These are phyloP conservation scores for Cyclopterus lumpus DNA, from an alignment of 2,797 vertebrate species.

Conservation along the genomic window DNA sequence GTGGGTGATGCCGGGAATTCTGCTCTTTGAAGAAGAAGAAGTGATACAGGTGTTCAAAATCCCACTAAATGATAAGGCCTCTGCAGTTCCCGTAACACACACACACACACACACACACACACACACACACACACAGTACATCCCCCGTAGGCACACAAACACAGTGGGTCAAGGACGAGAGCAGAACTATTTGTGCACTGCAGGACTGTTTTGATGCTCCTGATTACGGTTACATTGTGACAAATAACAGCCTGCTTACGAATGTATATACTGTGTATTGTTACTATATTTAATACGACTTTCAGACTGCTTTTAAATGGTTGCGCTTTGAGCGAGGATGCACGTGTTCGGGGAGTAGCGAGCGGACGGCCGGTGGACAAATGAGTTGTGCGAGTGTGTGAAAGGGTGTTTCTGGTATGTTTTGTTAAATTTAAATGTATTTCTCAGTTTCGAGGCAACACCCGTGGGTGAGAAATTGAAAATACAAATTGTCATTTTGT, in stretches of 20 bases:
- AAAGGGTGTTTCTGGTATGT: background rate
- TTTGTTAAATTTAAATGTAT: background rate
- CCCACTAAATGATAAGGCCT: constrained; percentile 84
- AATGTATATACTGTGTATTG: background rate
- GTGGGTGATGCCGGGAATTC: constrained; percentile 40
- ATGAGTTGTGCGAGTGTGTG: background rate
- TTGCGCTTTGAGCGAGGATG: background rate
- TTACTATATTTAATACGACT: background rate
- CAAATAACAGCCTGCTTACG: constrained; percentile 9
- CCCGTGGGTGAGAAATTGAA: no score
- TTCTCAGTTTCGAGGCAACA: no score
- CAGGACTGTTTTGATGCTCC: constrained; percentile 34
- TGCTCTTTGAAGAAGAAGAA: constrained; percentile 61
- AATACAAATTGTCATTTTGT: no score
- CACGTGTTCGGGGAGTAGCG: no score
- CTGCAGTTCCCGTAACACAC: constrained; percentile 42
- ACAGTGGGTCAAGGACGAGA: constrained; percentile 80
- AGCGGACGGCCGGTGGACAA: no score
- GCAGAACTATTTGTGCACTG: constrained; percentile 26
- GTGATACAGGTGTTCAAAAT: constrained; percentile 87
- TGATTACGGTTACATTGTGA: background rate
- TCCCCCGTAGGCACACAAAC: constrained; percentile 3
- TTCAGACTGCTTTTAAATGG: background rate
- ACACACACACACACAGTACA: constrained; percentile 55
- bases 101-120: constrained; percentile 33